Conservation (phyloP, 2,797 vertebrate species). For the Macrochelys suwanniensis region DNA sequence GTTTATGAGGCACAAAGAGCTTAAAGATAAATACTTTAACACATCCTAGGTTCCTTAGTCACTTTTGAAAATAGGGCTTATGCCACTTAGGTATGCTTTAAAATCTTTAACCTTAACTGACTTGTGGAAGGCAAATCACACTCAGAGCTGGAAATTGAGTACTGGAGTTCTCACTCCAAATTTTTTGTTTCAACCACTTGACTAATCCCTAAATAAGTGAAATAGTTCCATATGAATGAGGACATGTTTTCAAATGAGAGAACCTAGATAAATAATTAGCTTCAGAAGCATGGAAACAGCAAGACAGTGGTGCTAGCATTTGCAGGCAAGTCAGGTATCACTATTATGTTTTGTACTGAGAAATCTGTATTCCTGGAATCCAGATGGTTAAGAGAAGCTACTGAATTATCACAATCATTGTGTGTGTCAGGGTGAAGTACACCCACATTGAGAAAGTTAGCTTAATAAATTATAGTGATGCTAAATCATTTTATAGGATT, state of each 20-base stretch:
- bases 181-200: rapidly evolving
- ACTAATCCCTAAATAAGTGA: not conserved
- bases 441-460: not conserved
- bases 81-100: not conserved
- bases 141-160: not conserved
- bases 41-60: not conserved
- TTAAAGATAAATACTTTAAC: not conserved
- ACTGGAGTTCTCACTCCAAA: not conserved
- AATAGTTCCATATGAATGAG: not conserved
- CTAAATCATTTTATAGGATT: not conserved
- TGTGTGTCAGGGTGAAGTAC: not conserved
- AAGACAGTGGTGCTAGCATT: not conserved
- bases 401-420: not conserved
- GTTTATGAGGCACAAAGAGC: not conserved
- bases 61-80: not conserved
- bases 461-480: not conserved
- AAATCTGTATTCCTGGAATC: not conserved
- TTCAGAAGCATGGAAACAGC: not conserved
- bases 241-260: not conserved
- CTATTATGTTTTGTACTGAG: not conserved
- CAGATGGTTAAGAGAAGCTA: not conserved
- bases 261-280: not conserved
- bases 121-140: not conserved
- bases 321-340: not conserved
- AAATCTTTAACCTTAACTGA: not conserved